Conservation (phyloP, 2,113 vertebrate species). For the Scophthalmus maximus region DNA sequence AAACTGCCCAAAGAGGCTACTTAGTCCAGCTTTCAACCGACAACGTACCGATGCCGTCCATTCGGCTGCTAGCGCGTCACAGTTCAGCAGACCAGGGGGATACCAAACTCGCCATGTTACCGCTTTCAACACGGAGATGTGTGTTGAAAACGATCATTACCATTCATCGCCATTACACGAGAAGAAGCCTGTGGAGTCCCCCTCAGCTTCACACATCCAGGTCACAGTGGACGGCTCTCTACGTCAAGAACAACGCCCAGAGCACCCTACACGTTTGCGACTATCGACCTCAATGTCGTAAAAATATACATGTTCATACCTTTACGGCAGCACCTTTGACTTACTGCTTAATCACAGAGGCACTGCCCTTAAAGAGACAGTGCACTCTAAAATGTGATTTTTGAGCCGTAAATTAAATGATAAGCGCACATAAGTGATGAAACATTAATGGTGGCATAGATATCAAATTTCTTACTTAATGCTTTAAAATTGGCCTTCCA, state of each 20-base stretch:
- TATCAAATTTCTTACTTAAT: no score
- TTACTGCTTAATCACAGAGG: no score
- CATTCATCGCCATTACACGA: constrained; percentile 33
- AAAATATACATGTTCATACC: constrained; percentile 7
- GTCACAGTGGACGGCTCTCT: constrained; percentile 49
- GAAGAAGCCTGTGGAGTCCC: not conserved
- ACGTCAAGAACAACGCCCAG: constrained; percentile 46
- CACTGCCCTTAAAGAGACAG: no score
- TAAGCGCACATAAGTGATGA: no score
- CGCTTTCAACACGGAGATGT: not conserved
- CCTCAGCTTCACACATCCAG: constrained; percentile 44
- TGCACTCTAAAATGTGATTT: no score
- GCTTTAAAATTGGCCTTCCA: no score
- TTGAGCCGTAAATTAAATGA: no score
- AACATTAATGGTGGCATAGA: no score
- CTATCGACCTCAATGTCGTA: constrained; percentile 52
- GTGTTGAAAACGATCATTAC: not conserved
- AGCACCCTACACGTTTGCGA: constrained; percentile 54
- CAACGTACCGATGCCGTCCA: constrained; percentile 19
- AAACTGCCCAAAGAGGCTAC: not conserved
- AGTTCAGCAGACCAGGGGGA: not conserved
- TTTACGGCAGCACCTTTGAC: constrained; percentile 6
- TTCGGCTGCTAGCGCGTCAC: constrained; percentile 18
- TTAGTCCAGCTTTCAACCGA: constrained; percentile 1
- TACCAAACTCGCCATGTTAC: not conserved